Base-by-base conservation (phyloP, 1,140 invertebrate species). In the Drosophila ambigua region DNA sequence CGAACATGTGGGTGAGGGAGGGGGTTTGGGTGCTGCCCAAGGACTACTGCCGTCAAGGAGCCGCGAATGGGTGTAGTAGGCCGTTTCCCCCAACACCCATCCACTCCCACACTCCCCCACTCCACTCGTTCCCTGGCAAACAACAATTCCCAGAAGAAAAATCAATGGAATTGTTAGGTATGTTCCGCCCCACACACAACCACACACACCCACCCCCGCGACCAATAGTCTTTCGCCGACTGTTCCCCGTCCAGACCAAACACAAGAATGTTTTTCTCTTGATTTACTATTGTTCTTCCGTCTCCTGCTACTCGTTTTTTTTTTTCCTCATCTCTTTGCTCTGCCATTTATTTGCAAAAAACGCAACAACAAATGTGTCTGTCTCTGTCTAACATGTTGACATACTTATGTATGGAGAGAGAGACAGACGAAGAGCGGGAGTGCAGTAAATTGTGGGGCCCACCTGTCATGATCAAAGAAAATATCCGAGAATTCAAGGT, bases 111-210 rank as follows among this genome's bases (percentile, higher is more conserved):
- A 59, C 52, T 58, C 7, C 43, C 61, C 71, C 28, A 74, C 79
- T 82, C 55, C 53, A 62, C 67, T 52, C 58, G 61, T 58, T 72
- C 58, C 45, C 71, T 67, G 55, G 31, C 31, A 13, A 39, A 39
- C 35, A 75, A 67, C 55, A 71, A 87, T 88, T 87, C 82, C 82
- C 82, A 87, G 79, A 88, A 87, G 82, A 87, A 87, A 87, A 87
- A 87, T 87, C 82, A 87, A 87, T 87, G 82, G 83, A 87, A 88
- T 87, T 88, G 82, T 88, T 87, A 88, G 82, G 71, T 87, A 78
- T 75, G 81, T 81, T 82, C 78, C 59, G 73, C 72, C 67, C 69
- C 51, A 28, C 58, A 31, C 39, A 24, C 55, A 8, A 23, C 55
- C 44, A 39, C 20, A 13, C 26, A 13, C 23, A 15, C 16, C 16